These are phyloP conservation scores for Nibea coibor DNA, from an alignment of 2,113 vertebrate genomes.

Conservation along the genomic window DNA sequence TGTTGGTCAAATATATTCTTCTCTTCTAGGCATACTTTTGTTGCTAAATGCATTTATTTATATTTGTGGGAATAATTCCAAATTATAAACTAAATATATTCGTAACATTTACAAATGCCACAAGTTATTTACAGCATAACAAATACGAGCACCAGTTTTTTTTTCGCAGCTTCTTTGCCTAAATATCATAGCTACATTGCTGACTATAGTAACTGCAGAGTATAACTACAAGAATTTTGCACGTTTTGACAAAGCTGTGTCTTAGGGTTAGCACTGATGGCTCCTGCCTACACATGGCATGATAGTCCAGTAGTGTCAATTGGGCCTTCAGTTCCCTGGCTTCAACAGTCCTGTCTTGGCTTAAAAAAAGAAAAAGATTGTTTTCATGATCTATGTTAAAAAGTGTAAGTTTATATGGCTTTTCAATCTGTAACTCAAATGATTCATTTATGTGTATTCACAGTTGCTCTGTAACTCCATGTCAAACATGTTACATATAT, in stretches of 20 bases:
- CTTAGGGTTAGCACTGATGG: neutral
- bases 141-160: neutral
- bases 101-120: neutral
- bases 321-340: neutral
- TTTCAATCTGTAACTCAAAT: slow-evolving; percentile 19
- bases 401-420: slow-evolving; percentile 3
- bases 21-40: neutral
- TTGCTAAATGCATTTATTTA: neutral
- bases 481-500: neutral
- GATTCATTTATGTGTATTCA: slow-evolving; percentile 18
- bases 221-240: slow-evolving; percentile 15
- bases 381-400: slow-evolving; percentile 18
- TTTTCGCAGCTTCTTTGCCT: slow-evolving; percentile 1
- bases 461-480: slow-evolving; percentile 11
- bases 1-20: neutral
- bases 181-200: neutral
- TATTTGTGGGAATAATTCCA: neutral
- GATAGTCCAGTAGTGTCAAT: neutral
- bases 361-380: slow-evolving; percentile 10
- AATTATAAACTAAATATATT: slow-evolving; percentile 4
- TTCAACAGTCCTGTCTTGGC: slow-evolving; percentile 17
- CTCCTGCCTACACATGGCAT: neutral
- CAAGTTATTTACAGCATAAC: neutral
- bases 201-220: neutral
- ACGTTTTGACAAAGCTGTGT: slow-evolving; percentile 28